phyloP scores from a whole-genome alignment of 2,888 invertebrate species.

The Endomychus coccineus region DNA sequence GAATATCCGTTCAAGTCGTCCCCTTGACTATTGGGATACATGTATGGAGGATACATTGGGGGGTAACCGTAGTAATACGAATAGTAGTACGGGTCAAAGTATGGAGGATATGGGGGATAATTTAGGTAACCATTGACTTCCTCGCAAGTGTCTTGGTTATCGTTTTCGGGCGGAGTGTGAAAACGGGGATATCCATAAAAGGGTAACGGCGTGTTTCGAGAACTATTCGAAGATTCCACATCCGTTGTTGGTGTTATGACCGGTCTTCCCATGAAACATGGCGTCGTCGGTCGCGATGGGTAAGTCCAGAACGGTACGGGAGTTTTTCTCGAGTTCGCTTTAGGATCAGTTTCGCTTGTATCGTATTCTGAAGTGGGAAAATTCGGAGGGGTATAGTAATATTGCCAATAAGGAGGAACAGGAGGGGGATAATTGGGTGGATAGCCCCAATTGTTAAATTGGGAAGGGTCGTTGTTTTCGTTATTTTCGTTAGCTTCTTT shows the following conservation, averaged over 20 bases:
- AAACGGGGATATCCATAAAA: constrained; percentile 7
- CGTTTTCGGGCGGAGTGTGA: constrained; percentile 4
- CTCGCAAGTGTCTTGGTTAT: constrained; percentile 2
- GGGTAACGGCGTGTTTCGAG: constrained; percentile 7
- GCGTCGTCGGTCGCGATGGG: constrained; percentile 11
- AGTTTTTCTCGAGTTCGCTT: constrained; percentile 12
- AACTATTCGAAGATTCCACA: constrained; percentile 12
- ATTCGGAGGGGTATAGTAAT: constrained; percentile 25
- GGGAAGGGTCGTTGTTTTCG: constrained; percentile 36
- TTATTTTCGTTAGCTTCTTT: constrained; percentile 35
- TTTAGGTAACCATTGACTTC: constrained; percentile 5
- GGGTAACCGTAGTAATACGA: constrained; percentile 36
- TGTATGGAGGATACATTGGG: constrained; percentile 34
- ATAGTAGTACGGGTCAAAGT: constrained; percentile 39
- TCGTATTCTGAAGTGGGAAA: constrained; percentile 6
- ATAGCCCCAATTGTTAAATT: constrained; percentile 21
- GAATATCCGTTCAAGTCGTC: constrained; percentile 41
- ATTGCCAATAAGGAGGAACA: constrained; percentile 27
- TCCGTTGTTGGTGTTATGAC: constrained; percentile 14
- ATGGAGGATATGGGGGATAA: constrained; percentile 27
- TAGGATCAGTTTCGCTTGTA: constrained; percentile 17
- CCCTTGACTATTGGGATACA: constrained; percentile 33
- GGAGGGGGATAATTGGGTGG: constrained; percentile 33
- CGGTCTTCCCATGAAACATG: constrained; percentile 12
- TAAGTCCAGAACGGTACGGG: constrained; percentile 20